These are phyloP conservation scores for Baccha elongata DNA, from an alignment of 2,888 invertebrate genomes.

Conservation along the genomic window DNA sequence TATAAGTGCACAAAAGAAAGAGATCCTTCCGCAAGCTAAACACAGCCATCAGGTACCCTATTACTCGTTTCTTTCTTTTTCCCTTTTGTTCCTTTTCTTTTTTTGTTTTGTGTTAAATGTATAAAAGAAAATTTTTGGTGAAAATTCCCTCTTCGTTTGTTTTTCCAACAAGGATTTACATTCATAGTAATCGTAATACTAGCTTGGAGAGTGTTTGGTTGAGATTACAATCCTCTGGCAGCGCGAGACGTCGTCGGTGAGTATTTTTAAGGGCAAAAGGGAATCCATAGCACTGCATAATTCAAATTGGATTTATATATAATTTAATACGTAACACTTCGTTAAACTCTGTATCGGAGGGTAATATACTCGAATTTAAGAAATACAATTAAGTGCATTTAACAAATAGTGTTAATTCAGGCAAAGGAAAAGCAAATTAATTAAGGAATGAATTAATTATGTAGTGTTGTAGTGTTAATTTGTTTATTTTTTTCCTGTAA, in stretches of 20 bases:
- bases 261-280: neutral
- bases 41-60: too few relatives aligned
- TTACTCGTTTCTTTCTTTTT: too few relatives aligned
- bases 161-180: conserved; percentile 34
- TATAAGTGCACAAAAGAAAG: conserved; percentile 38
- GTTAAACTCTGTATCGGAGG: neutral
- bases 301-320: conserved; percentile 27
- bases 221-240: conserved; percentile 39
- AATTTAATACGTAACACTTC: conserved; percentile 27
- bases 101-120: neutral
- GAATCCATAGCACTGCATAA: conserved; percentile 17
- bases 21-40: neutral
- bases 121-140: neutral
- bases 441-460: conserved; percentile 22
- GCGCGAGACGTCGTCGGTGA: neutral
- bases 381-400: conserved; percentile 17
- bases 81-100: neutral
- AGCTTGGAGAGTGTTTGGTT: conserved; percentile 21
- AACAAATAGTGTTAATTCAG: conserved; percentile 14
- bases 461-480: conserved; percentile 20
- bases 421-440: conserved; percentile 22
- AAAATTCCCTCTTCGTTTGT: neutral
- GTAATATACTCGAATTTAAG: neutral
- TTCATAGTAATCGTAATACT: conserved; percentile 8
- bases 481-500: conserved; percentile 6